Percentiles rank a stretch among this genome's conserved stretches.
phyloP scores from a whole-genome alignment of 1,140 invertebrate species.

The Drosophila burlai region DNA sequence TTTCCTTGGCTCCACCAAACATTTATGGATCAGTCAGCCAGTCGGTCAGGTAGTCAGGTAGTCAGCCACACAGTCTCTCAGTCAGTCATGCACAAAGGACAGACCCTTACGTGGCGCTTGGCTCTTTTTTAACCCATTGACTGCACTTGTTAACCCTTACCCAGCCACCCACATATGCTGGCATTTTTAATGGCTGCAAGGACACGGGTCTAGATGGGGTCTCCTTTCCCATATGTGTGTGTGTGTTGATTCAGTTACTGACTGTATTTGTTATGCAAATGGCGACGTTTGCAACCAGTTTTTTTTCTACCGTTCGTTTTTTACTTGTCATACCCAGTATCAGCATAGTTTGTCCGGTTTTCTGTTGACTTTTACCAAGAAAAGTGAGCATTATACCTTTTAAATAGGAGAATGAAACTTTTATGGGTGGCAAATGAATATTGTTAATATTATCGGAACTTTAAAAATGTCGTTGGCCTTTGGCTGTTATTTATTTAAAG shows the following conservation, averaged over 20 bases:
- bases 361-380: slow-evolving; percentile 7
- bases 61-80: slow-evolving; percentile 15
- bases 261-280: slow-evolving; percentile 82
- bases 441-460: not conserved
- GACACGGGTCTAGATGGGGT: slow-evolving; percentile 55
- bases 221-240: slow-evolving; percentile 17
- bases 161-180: slow-evolving; percentile 47
- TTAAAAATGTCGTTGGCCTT: not conserved
- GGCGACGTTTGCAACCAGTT: slow-evolving; percentile 66
- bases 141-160: slow-evolving; percentile 64
- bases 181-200: slow-evolving; percentile 80
- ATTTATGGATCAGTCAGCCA: slow-evolving; percentile 56
- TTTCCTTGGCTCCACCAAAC: slow-evolving; percentile 31
- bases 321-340: slow-evolving; percentile 34
- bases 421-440: too few relatives aligned
- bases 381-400: not conserved
- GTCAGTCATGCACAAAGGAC: slow-evolving; percentile 56
- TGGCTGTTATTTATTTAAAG: not conserved
- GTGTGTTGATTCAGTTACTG: slow-evolving; percentile 76
- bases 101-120: slow-evolving; percentile 45
- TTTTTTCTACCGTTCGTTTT: slow-evolving; percentile 11
- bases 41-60: slow-evolving; percentile 15
- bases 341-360: not conserved
- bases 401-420: not conserved
- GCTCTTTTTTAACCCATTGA: slow-evolving; percentile 53